phyloP scores from a whole-genome alignment of 2,113 vertebrate genomes.

The Colius striatus region DNA sequence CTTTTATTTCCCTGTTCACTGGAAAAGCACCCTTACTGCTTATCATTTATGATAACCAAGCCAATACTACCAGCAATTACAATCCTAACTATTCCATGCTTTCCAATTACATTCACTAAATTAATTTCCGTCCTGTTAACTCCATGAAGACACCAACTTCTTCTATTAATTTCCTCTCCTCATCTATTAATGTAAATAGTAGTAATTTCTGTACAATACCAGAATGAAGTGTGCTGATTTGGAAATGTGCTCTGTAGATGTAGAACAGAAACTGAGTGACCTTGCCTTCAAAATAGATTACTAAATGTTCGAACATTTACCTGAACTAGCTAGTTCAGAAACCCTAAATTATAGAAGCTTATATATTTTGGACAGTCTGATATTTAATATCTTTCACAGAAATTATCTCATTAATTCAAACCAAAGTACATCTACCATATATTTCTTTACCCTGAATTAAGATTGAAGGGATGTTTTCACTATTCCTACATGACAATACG shows the following conservation, averaged over 20 bases:
- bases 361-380: background rate
- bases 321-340: background rate
- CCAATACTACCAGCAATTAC: background rate
- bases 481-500: constrained; percentile 6
- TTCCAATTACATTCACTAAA: background rate
- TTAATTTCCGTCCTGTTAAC: background rate
- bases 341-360: background rate
- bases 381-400: background rate
- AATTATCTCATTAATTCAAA: constrained; percentile 13
- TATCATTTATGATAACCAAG: background rate
- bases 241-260: background rate
- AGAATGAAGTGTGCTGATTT: background rate
- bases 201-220: background rate
- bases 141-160: background rate
- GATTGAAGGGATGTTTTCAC: constrained; percentile 36
- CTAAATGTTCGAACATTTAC: background rate
- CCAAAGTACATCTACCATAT: background rate
- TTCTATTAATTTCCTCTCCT: background rate
- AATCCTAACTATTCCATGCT: background rate
- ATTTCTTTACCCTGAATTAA: constrained; percentile 47
- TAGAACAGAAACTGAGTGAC: background rate
- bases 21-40: background rate
- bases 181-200: background rate
- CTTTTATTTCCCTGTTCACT: background rate
- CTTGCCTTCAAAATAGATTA: background rate